phyloP scores from a whole-genome alignment of 2,888 invertebrate genomes.

The Cancer borealis region DNA sequence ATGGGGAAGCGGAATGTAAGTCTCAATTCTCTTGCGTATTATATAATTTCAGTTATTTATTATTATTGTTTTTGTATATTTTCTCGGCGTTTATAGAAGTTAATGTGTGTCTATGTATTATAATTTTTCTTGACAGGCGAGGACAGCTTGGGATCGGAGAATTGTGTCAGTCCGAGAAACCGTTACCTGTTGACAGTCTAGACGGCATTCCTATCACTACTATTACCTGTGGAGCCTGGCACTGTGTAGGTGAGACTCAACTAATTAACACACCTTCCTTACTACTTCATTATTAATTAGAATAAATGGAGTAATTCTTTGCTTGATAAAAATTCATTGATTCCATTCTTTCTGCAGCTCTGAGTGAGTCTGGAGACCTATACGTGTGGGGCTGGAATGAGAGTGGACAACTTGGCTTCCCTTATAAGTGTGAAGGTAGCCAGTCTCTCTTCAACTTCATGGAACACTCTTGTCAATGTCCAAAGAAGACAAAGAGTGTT shows the following conservation, averaged over 20 bases:
- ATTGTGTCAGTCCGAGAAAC: slow-evolving; percentile 84
- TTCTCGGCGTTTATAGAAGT: too few relatives aligned
- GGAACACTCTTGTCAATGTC: slow-evolving; percentile 57
- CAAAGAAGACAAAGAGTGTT: background rate
- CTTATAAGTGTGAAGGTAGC: slow-evolving; percentile 60
- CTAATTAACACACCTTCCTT: too few relatives aligned
- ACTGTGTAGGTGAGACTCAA: slow-evolving; percentile 84
- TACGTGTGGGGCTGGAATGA: slow-evolving; percentile 96
- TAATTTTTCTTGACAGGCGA: slow-evolving; percentile 83
- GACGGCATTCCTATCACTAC: slow-evolving; percentile 87
- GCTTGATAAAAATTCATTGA: background rate
- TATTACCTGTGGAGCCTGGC: slow-evolving; percentile 93
- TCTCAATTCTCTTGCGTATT: background rate
- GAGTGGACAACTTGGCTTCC: slow-evolving; percentile 89
- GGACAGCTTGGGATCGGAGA: slow-evolving; percentile 92
- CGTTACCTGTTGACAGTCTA: slow-evolving; percentile 86
- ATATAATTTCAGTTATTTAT: background rate
- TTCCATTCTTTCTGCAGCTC: slow-evolving; percentile 62
- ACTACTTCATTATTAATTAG: background rate
- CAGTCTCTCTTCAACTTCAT: slow-evolving; percentile 47
- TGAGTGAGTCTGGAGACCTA: slow-evolving; percentile 84
- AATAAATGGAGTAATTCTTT: background rate
- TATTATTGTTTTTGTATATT: too few relatives aligned
- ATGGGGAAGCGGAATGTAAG: slow-evolving; percentile 91
- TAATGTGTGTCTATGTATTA: background rate